Conservation (phyloP, 2,113 vertebrate species). For the Syngnathus floridae region DNA sequence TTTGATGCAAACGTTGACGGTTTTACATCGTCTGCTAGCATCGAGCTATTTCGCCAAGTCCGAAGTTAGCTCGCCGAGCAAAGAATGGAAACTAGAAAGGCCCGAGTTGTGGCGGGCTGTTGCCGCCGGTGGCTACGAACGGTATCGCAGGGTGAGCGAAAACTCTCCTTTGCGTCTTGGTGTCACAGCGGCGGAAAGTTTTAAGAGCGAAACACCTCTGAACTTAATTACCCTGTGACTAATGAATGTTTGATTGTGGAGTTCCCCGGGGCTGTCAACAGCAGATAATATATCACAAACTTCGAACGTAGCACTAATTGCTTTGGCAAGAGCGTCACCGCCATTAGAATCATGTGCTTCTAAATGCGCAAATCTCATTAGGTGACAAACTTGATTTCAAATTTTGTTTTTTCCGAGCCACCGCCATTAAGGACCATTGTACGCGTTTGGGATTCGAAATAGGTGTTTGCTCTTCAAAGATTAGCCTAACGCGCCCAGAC, state of each 20-base stretch:
- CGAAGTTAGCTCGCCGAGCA: no score
- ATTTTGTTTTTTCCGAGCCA: not conserved
- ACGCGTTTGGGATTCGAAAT: conserved; percentile 60
- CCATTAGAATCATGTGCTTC: conserved; percentile 73
- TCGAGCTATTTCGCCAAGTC: no score
- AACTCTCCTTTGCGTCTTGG: not conserved
- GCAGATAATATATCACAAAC: conserved; percentile 75
- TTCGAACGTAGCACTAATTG: conserved; percentile 78
- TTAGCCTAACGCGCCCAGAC: conserved; percentile 53
- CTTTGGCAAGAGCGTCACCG: conserved; percentile 73
- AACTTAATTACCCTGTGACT: conserved; percentile 79
- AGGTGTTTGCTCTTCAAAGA: conserved; percentile 64
- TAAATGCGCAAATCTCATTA: conserved; percentile 73
- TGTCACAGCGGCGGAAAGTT: not conserved
- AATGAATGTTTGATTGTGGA: conserved; percentile 77
- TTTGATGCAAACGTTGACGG: no score
- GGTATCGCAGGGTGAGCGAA: not conserved
- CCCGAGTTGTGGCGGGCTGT: not conserved
- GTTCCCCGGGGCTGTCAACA: conserved; percentile 75
- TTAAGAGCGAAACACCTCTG: conserved; percentile 62
- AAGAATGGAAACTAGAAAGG: not conserved
- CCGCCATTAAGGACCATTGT: conserved; percentile 19
- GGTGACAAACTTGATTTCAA: conserved; percentile 49
- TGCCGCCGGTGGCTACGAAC: not conserved
- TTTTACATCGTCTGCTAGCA: no score